A percentile compares a stretch with the other conserved stretches of the same genome.
Evolutionary conservation across 2,888 invertebrate genomes (phyloP).

Genomic region (Nowickia ferox): DNA sequence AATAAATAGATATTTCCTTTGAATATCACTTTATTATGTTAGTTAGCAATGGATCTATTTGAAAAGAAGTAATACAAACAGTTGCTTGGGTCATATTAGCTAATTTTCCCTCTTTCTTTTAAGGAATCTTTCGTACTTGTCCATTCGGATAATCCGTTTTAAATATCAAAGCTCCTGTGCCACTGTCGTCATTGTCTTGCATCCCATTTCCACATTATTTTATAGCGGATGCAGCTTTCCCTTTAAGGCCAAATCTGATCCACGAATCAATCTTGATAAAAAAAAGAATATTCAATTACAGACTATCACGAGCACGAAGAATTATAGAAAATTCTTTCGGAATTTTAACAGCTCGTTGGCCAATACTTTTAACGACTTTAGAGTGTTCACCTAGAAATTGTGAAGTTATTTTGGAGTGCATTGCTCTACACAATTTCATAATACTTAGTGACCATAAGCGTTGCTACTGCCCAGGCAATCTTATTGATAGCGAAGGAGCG

Average conservation of each 20-base stretch:
- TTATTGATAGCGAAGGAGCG: too few species aligned
- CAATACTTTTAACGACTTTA: too few species aligned
- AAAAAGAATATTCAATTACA: slow-evolving; percentile 30
- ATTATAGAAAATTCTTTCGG: too few species aligned
- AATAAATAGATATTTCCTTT: too few species aligned
- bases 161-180: background rate
- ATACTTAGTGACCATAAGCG: too few species aligned
- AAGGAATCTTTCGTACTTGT: slow-evolving; percentile 24
- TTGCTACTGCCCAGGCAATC: too few species aligned
- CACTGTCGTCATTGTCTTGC: background rate
- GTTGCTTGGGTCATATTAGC: background rate
- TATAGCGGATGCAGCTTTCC: slow-evolving; percentile 36
- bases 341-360: too few species aligned
- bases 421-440: too few species aligned
- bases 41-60: background rate
- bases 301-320: too few species aligned
- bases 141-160: slow-evolving; percentile 18
- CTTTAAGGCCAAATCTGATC: slow-evolving; percentile 21
- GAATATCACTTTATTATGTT: too few species aligned
- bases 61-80: background rate
- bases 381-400: too few species aligned
- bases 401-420: too few species aligned
- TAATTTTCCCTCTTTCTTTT: background rate
- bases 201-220: slow-evolving; percentile 15
- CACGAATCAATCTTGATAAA: background rate